Base-by-base conservation (phyloP, 2,888 invertebrate species). In the Melinopterus prodromus region DNA sequence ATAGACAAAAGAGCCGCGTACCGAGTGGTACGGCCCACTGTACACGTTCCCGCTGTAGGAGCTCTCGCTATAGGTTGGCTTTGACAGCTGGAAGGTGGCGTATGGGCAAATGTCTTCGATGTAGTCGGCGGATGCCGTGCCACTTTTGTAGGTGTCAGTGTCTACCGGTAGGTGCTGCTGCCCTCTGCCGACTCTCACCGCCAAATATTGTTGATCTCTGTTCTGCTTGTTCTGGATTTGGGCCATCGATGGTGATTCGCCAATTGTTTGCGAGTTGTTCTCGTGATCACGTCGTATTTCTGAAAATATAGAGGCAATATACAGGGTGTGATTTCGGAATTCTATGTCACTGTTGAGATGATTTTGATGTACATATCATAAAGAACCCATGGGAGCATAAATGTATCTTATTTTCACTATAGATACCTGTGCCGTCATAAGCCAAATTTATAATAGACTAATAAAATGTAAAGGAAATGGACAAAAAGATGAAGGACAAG, bases 51-150 rank as follows among this genome's bases (percentile, higher is more conserved):
- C 96, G 88, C 96, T 97, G 91, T 97, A 97, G 78, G 96, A 96
- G 89, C 96, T 97, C 90, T 97, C 97, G 86, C 96, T 95, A 90
- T 96, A 96, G 0, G 95, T 93, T 36, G 88, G 87, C 86, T 97
- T 96, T 81, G 96, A 95, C 85, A 97, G 91, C 88, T 97, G 97
- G 90, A 97, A 97, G 76, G 97, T 97, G 79, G 97, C 97, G 90
- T 97, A 97, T 0, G 97, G 97, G 88, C 97, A 97, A 86, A 97
- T 97, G 88, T 97, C 97, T 90, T 97, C 97, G 87, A 97, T 96
- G 90, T 97, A 97, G 89, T 97, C 97, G 92, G 92, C 86, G 4
- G 89, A 89, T 81, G 89, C 90, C 14, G 74, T 35, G 74, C 37
- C 74, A 1, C 90, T 88, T 85, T 91, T 91, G 86, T 90, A 91